These are phyloP conservation scores for Xiphophorus hellerii DNA, from an alignment of 2,113 vertebrate species.

Conservation along the genomic window DNA sequence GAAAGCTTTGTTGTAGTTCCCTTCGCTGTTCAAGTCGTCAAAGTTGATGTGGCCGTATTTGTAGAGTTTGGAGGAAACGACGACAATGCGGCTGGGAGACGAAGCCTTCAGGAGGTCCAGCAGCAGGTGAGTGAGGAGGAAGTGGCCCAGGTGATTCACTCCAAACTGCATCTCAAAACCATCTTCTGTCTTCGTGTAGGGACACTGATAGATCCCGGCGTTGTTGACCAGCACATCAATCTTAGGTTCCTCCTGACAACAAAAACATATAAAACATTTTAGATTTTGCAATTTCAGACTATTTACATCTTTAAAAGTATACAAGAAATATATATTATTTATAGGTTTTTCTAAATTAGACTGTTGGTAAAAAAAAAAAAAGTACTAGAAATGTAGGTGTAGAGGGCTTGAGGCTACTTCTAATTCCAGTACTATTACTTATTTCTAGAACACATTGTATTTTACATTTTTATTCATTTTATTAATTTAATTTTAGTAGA, in stretches of 20 bases:
- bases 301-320: too few species aligned
- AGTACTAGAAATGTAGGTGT: too few species aligned
- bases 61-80: slow-evolving; percentile 96
- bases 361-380: too few species aligned
- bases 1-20: slow-evolving; percentile 88
- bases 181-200: slow-evolving; percentile 91
- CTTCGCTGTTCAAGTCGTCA: slow-evolving; percentile 92
- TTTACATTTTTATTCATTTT: not conserved
- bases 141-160: slow-evolving; percentile 95
- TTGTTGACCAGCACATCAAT: slow-evolving; percentile 95
- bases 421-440: too few species aligned
- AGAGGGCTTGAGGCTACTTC: too few species aligned
- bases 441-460: not conserved
- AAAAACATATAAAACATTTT: slow-evolving; percentile 25
- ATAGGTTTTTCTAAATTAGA: too few species aligned
- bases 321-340: too few species aligned
- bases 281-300: not conserved
- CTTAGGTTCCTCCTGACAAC: slow-evolving; percentile 86
- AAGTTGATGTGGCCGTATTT: slow-evolving; percentile 95
- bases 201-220: slow-evolving; percentile 93
- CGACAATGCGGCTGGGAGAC: slow-evolving; percentile 89
- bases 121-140: slow-evolving; percentile 92
- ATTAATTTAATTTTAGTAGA: not conserved
- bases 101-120: slow-evolving; percentile 90
- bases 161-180: slow-evolving; percentile 96